Percentiles rank a stretch among this genome's conserved stretches.
These are phyloP conservation scores for Diadophis punctatus DNA, from an alignment of 2,113 vertebrate genomes.

Conservation along the genomic window DNA sequence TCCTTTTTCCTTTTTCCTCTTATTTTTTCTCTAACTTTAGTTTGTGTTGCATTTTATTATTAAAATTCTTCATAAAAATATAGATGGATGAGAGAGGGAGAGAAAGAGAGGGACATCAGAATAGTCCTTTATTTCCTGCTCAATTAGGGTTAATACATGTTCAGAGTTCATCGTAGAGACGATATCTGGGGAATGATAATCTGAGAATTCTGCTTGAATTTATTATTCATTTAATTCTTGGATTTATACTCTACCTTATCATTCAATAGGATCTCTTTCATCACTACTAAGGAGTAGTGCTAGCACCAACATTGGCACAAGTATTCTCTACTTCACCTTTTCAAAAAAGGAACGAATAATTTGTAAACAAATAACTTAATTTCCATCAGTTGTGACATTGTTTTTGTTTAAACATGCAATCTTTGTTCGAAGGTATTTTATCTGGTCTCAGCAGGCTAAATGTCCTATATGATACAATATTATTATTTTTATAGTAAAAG, in stretches of 20 bases:
- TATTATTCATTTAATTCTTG: neutral
- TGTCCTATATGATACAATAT: neutral
- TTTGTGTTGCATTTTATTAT: neutral
- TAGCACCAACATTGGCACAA: neutral
- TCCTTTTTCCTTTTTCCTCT: neutral
- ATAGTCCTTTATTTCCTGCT: neutral
- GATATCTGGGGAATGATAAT: neutral
- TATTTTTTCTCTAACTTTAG: neutral
- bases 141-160: neutral
- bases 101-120: too few species aligned
- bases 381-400: neutral
- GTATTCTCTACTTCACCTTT: neutral
- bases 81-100: too few species aligned
- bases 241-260: neutral
- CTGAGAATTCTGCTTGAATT: neutral
- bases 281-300: neutral
- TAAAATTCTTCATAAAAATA: neutral
- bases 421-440: neutral
- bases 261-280: neutral
- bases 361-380: neutral
- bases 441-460: neutral
- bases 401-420: neutral
- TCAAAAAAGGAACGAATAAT: neutral
- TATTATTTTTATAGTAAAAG: neutral
- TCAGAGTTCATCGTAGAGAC: neutral